Conservation (phyloP, 2,113 vertebrate genomes). For the Xenopus laevis region DNA sequence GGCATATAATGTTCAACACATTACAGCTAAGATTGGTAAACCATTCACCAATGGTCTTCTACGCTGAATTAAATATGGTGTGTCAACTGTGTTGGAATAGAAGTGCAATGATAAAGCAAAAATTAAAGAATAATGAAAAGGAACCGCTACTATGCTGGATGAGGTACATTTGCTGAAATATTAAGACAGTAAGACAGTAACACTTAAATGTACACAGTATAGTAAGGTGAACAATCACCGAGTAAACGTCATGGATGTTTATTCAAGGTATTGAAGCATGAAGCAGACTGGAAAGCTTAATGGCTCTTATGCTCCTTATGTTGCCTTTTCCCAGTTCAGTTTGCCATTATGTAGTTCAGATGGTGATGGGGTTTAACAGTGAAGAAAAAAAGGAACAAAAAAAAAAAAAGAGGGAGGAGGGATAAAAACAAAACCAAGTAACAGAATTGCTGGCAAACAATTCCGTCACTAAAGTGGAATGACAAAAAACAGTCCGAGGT, state of each 20-base stretch:
- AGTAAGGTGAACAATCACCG: conserved; percentile 66
- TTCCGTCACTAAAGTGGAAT: conserved; percentile 48
- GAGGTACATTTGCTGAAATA: conserved; percentile 58
- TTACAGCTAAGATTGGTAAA: conserved; percentile 80
- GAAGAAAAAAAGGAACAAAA: neutral
- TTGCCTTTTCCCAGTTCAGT: conserved; percentile 54
- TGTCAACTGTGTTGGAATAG: conserved; percentile 66
- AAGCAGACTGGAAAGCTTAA: conserved; percentile 67
- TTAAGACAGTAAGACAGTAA: conserved; percentile 48
- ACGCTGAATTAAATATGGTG: conserved; percentile 75
- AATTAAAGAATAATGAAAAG: conserved; percentile 63
- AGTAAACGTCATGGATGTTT: conserved; percentile 63
- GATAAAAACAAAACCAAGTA: conserved; percentile 13
- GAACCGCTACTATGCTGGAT: conserved; percentile 64
- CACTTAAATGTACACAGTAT: conserved; percentile 65
- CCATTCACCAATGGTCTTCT: conserved; percentile 73
- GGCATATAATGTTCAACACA: conserved; percentile 84
- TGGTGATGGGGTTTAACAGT: conserved; percentile 49
- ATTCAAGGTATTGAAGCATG: conserved; percentile 59
- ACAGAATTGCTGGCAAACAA: conserved; percentile 53
- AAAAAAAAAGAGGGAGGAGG: neutral
- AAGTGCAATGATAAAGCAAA: conserved; percentile 69
- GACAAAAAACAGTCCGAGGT: conserved; percentile 48
- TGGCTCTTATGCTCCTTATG: conserved; percentile 72
- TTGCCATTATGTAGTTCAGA: conserved; percentile 46